These are phyloP conservation scores for Remorina albescens DNA, from an alignment of 2,797 vertebrate species.

Conservation along the genomic window DNA sequence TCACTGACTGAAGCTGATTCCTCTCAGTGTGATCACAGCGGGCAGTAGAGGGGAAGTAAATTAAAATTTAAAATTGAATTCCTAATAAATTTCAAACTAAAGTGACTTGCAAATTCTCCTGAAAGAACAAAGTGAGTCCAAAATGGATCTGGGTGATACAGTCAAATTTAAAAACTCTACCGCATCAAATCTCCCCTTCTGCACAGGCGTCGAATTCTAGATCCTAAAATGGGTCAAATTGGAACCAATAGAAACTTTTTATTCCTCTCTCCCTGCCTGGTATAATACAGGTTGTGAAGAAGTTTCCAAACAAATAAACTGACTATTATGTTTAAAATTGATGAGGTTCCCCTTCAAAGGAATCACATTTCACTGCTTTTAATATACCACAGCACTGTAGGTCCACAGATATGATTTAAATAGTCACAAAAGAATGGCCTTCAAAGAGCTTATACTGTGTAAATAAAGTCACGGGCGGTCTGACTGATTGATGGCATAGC, in stretches of 20 bases:
- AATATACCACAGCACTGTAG: no score
- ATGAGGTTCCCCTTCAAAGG: neutral
- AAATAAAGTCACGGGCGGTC: constrained; percentile 15
- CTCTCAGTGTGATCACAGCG: neutral
- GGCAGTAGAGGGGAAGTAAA: neutral
- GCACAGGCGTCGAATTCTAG: no score
- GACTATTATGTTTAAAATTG: no score
- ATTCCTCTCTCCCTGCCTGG: neutral
- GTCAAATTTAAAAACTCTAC: no score
- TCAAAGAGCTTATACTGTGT: neutral
- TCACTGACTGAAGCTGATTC: neutral
- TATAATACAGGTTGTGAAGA: neutral
- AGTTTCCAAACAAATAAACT: neutral
- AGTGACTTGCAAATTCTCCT: no score
- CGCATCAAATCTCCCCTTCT: no score
- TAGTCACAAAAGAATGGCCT: neutral
- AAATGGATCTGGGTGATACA: no score
- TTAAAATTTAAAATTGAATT: neutral
- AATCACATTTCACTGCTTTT: neutral
- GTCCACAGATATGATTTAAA: neutral
- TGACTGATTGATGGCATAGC: constrained; percentile 16
- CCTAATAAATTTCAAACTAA: neutral
- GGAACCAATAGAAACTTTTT: neutral
- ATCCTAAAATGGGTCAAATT: no score
- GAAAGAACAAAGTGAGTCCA: no score